These are phyloP conservation scores for Netelia melanura DNA, from an alignment of 2,888 invertebrate species.

Conservation along the genomic window DNA sequence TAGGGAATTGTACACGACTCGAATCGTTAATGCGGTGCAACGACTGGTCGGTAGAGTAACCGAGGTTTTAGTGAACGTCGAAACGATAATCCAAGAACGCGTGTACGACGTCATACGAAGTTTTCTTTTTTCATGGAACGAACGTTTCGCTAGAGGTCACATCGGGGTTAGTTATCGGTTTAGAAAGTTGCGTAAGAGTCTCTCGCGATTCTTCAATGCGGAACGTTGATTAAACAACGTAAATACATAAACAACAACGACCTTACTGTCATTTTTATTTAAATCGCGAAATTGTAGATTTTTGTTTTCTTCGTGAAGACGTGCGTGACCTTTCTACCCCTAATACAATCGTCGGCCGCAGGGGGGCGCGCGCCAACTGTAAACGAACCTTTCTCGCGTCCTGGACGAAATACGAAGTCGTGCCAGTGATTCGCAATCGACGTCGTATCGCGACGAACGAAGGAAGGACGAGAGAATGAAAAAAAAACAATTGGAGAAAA, in stretches of 20 bases:
- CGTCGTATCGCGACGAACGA: conserved; percentile 29
- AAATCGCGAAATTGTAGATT: neutral
- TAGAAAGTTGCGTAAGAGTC: neutral
- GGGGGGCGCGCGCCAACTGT: conserved; percentile 53
- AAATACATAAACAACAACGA: too few relatives aligned
- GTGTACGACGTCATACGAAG: conserved; percentile 19
- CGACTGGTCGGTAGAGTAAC: too few relatives aligned
- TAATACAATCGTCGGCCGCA: conserved; percentile 2
- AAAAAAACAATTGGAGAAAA: neutral
- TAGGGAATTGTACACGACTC: too few relatives aligned
- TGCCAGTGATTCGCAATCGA: conserved; percentile 63
- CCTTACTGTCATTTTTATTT: too few relatives aligned
- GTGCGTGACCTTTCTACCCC: neutral
- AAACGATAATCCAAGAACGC: neutral
- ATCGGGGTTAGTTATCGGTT: conserved; percentile 59
- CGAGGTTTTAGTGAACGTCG: too few relatives aligned
- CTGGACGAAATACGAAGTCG: conserved; percentile 52
- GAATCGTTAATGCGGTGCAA: too few relatives aligned
- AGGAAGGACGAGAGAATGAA: conserved; percentile 12
- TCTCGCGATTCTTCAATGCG: neutral
- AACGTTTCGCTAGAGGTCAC: conserved; percentile 61
- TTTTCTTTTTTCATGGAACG: conserved; percentile 64
- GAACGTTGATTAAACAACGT: neutral
- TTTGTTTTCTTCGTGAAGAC: neutral
- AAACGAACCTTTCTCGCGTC: conserved; percentile 49